Evolutionary conservation across 2,113 vertebrate genomes (phyloP).

Genomic region (Sminthopsis crassicaudata): DNA sequence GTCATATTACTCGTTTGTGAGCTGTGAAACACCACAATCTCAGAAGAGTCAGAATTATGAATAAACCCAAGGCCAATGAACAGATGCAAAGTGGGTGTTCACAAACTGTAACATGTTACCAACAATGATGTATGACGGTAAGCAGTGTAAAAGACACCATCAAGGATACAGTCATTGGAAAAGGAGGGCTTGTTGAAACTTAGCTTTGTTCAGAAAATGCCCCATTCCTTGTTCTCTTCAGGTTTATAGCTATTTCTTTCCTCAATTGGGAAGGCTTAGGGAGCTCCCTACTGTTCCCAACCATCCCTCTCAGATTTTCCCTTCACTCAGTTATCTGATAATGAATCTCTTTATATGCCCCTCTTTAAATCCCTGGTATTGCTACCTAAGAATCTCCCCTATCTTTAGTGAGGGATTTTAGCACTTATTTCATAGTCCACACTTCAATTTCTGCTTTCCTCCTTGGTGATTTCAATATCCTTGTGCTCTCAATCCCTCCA

Average conservation of each 20-base stretch:
- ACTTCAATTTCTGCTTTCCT: neutral
- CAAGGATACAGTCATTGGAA: neutral
- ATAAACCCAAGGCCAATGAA: neutral
- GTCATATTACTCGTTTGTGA: neutral
- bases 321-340: neutral
- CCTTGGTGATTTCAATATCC: neutral
- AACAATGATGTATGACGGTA: neutral
- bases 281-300: neutral
- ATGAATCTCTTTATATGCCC: neutral
- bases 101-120: constrained; percentile 1
- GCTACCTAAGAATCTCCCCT: neutral
- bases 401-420: neutral
- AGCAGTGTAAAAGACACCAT: neutral
- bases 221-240: neutral
- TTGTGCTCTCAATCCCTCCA: neutral
- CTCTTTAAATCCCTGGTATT: neutral
- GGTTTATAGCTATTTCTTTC: neutral
- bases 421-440: neutral
- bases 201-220: neutral
- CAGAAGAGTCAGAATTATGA: neutral
- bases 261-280: neutral
- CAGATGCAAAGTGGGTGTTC: constrained; percentile 4
- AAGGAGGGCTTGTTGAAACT: neutral
- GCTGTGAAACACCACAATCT: neutral
- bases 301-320: neutral